phyloP scores from a whole-genome alignment of 2,888 invertebrate species.

The Andrena camellia region DNA sequence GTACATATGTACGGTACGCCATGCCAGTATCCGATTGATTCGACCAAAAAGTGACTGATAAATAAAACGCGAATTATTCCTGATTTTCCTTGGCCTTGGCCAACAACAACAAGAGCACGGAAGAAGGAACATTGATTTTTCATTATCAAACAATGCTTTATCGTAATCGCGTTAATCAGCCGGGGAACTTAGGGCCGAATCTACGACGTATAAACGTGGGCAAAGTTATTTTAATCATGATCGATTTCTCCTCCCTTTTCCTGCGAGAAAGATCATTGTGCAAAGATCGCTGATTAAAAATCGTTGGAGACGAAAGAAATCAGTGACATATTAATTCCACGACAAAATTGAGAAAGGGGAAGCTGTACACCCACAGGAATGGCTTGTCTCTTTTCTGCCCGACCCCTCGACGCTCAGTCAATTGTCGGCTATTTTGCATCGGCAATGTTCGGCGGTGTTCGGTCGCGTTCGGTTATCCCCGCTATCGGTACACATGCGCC shows the following conservation, averaged over 20 bases:
- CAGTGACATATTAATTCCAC: slow-evolving; percentile 71
- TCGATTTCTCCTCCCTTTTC: not conserved
- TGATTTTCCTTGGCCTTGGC: not conserved
- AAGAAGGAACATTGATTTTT: not conserved
- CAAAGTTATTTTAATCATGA: not conserved
- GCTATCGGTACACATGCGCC: slow-evolving; percentile 61
- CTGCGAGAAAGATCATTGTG: not conserved
- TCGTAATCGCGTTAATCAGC: not conserved
- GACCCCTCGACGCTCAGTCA: slow-evolving; percentile 77
- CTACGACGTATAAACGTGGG: not conserved
- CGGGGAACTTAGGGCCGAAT: not conserved
- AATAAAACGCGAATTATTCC: not conserved
- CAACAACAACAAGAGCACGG: not conserved
- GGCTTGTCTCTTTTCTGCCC: slow-evolving; percentile 74
- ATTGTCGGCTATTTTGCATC: slow-evolving; percentile 82
- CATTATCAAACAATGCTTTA: not conserved
- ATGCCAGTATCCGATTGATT: not conserved
- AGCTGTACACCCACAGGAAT: slow-evolving; percentile 82
- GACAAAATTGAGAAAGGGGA: slow-evolving; percentile 83
- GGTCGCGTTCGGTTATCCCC: slow-evolving; percentile 72
- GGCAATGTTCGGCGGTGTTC: slow-evolving; percentile 74
- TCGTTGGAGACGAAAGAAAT: slow-evolving; percentile 1
- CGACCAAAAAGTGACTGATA: not conserved
- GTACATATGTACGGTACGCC: not conserved
- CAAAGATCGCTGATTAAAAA: not conserved